Evolutionary conservation across 92 coral and sea anemone species (phyloP), one percentile per base, ranked within the genome.

Genomic region (Epizoanthus ramosus): DNA sequence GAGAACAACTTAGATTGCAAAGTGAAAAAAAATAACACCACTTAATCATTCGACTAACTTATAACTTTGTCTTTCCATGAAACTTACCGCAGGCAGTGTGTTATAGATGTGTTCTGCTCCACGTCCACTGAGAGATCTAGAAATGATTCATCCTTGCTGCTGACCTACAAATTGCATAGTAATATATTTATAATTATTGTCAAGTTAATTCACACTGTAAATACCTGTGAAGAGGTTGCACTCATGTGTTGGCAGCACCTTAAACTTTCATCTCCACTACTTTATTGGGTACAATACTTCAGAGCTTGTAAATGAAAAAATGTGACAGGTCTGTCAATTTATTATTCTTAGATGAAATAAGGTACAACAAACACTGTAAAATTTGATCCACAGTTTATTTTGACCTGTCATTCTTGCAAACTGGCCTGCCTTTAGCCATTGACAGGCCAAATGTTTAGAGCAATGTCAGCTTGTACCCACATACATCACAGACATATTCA

Each of bases 131-230:
- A 96, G 70, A 96, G 91, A 86, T 96, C 99, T 67, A 96, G 72
- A 86, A 96, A 96, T 72, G 98, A 92, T 69, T 96, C 99, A 90
- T 96, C 99, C 76, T 96, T 96, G 85, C 99, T 96, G 83, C 99
- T 96, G 8, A 96, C 99, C 99, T 96, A 52, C 63, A 69, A 53
- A 45, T 45, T 60, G 28, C 7, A 76, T 81, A 7, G 39, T 23
- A 23, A 75, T 50, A 75, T 50, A 37, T 37, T 37, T 1, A 3
- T 3, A 37, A 37, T 28, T 28, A 28, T 28, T 28, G 31, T 37
- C 43, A 37, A 37, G 43, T 1, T 37, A 3, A 6, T 37, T 28
- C 31, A 37, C 3, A 37, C 43, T 37, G 43, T 37, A 37, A 37
- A 37, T 37, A 37, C 43, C 43, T 37, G 43, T 37, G 43, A 37